Percentiles rank a stretch among this genome's conserved stretches.
phyloP scores from a whole-genome alignment of 2,888 invertebrate species.

The Pyrgus malvae region DNA sequence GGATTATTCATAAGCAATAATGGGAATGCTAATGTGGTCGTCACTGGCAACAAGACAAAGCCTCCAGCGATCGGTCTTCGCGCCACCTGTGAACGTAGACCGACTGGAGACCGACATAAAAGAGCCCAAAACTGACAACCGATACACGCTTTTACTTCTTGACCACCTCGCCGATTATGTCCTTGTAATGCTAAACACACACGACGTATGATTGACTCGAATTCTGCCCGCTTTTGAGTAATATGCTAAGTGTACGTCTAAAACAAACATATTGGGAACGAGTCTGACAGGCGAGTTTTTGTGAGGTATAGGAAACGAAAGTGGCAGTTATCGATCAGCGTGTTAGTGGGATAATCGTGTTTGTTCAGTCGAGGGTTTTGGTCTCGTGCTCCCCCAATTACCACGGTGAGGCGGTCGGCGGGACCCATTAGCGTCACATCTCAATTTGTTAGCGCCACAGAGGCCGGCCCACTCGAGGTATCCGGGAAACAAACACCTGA shows the following conservation, averaged over 20 bases:
- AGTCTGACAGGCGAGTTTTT: constrained; percentile 12
- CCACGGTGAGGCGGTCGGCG: constrained; percentile 39
- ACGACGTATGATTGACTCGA: constrained; percentile 64
- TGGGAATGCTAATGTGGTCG: constrained; percentile 70
- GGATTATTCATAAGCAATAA: constrained; percentile 71
- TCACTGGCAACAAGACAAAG: constrained; percentile 56
- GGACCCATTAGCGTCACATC: constrained; percentile 48
- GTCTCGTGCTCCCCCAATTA: constrained; percentile 52
- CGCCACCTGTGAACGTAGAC: constrained; percentile 53
- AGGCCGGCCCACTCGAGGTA: constrained; percentile 18
- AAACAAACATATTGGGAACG: constrained; percentile 28
- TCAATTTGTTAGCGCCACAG: constrained; percentile 52
- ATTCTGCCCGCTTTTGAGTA: constrained; percentile 49
- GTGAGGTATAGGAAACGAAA: constrained; percentile 22
- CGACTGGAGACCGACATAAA: constrained; percentile 45
- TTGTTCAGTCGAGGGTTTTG: constrained; percentile 42
- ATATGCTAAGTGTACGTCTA: constrained; percentile 51
- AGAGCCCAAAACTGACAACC: constrained; percentile 70
- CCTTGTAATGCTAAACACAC: constrained; percentile 59
- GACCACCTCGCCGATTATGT: constrained; percentile 70
- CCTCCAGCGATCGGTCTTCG: constrained; percentile 60
- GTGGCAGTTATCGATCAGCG: constrained; percentile 45
- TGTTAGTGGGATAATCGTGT: constrained; percentile 42
- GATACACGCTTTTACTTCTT: constrained; percentile 76
- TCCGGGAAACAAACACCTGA: constrained; percentile 26